phyloP scores from a whole-genome alignment of 2,797 vertebrate genomes.

The Mergus octosetaceus region DNA sequence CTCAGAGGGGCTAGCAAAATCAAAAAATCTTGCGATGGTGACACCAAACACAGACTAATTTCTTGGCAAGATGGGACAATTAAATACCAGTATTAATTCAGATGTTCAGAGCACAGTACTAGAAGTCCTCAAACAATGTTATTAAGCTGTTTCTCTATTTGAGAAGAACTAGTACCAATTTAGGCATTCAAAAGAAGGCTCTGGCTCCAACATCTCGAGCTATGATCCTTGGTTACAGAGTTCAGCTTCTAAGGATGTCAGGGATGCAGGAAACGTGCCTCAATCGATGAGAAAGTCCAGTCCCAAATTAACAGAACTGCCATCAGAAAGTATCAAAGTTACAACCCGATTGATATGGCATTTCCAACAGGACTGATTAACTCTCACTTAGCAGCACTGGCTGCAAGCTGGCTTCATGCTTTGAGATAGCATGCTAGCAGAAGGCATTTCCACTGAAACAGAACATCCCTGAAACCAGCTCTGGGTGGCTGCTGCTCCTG shows the following conservation, averaged over 20 bases:
- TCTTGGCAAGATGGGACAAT: not conserved
- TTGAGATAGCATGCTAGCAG: not conserved
- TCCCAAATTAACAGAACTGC: not conserved
- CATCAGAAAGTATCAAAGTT: not conserved
- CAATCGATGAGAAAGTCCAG: not conserved
- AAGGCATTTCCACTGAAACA: not conserved
- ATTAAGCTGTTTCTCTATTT: not conserved
- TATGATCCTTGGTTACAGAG: not conserved
- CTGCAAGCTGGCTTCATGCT: not conserved
- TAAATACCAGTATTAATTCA: not conserved
- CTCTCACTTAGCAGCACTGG: not conserved
- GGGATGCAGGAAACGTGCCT: not conserved
- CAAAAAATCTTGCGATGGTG: not conserved
- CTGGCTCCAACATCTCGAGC: not conserved
- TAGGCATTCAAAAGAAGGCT: not conserved
- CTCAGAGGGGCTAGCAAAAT: not conserved
- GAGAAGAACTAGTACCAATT: not conserved
- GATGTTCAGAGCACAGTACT: not conserved
- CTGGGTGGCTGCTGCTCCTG: not conserved
- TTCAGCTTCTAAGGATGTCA: not conserved
- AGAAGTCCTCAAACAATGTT: not conserved
- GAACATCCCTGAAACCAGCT: not conserved
- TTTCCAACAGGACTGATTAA: not conserved
- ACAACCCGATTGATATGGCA: not conserved
- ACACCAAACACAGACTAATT: not conserved